Evolutionary conservation across 2,888 invertebrate genomes (phyloP), one percentile per base, ranked within the genome.

Genomic region (Argyresthia albistria): DNA sequence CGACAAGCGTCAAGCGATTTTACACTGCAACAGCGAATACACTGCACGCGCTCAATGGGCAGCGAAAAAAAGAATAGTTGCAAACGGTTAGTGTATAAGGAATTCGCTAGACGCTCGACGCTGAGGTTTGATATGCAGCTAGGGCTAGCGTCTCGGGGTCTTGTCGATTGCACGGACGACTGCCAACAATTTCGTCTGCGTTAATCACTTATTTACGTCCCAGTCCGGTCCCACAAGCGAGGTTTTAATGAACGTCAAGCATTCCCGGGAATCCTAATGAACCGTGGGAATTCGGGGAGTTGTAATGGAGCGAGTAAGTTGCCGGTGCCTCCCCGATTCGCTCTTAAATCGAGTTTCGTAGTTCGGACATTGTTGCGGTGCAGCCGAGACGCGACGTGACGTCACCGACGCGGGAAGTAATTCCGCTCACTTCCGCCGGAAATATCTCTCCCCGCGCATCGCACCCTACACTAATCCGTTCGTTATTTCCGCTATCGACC

Each of bases 131-230:
- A 25, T 25, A 6, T 14, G 45, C 54, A 55, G 59, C 60, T 54
- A 50, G 60, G 63, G 56, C 60, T 51, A 53, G 53, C 52, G 52
- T 35, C 56, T 55, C 55, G 59, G 45, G 14, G 45, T 15, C 25
- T 8, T 16, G 45, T 10, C 45, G 45, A 45, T 16, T 15, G 45
- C 58, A 58, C 55, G 65, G 69, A 65, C 70, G 73, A 70, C 76
- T 76, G 77, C 82, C 82, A 86, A 86, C 86, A 87, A 87, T 82
- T 75, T 76, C 72, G 80, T 81, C 82, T 81, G 82, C 79, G 80
- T 84, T 86, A 83, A 86, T 86, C 86, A 84, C 83, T 84, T 86
- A 87, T 87, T 87, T 84, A 86, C 79, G 79, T 70, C 76, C 9
- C n/a, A 46, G 46, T 2, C 43, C 7, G 70, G 70, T 78, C 73